Percentiles rank a stretch among this genome's conserved stretches.
Evolutionary conservation across 1,140 invertebrate genomes (phyloP).

Genomic region (Metaphire vulgaris): DNA sequence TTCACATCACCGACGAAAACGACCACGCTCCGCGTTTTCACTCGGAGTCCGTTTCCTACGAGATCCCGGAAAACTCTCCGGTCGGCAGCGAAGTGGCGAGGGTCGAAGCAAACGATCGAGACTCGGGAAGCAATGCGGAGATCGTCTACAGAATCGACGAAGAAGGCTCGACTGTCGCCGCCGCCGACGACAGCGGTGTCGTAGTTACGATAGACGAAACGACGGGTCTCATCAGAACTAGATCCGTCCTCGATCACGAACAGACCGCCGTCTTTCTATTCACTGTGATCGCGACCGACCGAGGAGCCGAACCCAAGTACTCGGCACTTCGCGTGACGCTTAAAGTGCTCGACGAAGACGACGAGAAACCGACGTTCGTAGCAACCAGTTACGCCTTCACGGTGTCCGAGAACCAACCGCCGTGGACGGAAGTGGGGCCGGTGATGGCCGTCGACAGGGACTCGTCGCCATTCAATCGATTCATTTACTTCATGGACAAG

Average conservation of each 20-base stretch:
- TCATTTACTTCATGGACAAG: conserved; percentile 13
- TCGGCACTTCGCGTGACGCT: conserved; percentile 5
- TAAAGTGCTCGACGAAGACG: conserved; percentile 22
- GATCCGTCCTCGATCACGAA: conserved; percentile 16
- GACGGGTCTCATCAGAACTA: conserved; percentile 10
- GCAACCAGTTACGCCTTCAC: conserved; percentile 17
- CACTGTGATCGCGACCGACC: conserved; percentile 10
- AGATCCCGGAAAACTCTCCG: conserved; percentile 66
- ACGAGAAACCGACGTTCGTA: conserved; percentile 21
- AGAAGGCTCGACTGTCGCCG: too few relatives aligned
- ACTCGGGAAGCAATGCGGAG: conserved; percentile 18
- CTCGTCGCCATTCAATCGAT: conserved; percentile 16
- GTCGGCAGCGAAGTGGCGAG: neutral
- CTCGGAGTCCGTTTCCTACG: neutral
- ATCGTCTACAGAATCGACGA: conserved; percentile 13
- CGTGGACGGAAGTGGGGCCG: conserved; percentile 17
- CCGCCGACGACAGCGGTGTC: neutral
- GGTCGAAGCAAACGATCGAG: conserved; percentile 21
- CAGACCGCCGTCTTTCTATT: neutral
- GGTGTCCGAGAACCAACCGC: conserved; percentile 27
- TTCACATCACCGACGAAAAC: conserved; percentile 23
- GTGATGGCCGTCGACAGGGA: conserved; percentile 23
- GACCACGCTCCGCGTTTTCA: conserved; percentile 24
- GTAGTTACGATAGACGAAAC: conserved; percentile 8
- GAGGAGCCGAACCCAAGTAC: neutral